Evolutionary conservation across 2,888 invertebrate genomes (phyloP), one percentile per base, ranked within the genome.

Genomic region (Uloborus plumipes): DNA sequence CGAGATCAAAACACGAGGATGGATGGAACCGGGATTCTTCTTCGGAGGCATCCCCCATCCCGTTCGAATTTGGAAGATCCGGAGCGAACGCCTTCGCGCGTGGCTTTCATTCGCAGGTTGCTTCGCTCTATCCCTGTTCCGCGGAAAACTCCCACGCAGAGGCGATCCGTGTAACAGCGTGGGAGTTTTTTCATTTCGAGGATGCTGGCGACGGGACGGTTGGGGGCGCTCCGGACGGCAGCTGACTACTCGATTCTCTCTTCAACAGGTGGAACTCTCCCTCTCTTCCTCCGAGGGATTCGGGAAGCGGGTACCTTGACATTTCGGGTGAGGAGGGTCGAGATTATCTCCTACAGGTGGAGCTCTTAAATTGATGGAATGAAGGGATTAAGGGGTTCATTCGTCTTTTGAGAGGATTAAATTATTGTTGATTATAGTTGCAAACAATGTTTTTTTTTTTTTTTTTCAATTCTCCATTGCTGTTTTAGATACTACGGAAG

Each of bases 141-240:
- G 69, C 62, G 62, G 51, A 49, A 26, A 26, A n/a, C 64, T 69
- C 55, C 69, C 58, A 58, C 69, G 55, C 39, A 58, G 69, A 39
- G n/a, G n/a, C 47, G 64, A 49, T 49, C 64, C 64, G 47, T 47
- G 20, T 16, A n/a, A 69, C 61, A 49, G 77, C 77, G 77, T 77
- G 70, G 77, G 77, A 77, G 77, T 77, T 62, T 49, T 26, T 58
- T n/a, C 31, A 26, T 58, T 18, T 18, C 9, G 62, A 18, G 20
- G 64, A 64, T 64, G 47, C 64, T n/a, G 18, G 39, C 9, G 39
- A 39, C 50, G 31, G 69, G 47, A 18, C 58, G 49, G 31, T 62
- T 76, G 79, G 61, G 79, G 79, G 79, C 79, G 79, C 79, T 73
- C 18, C 39, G 53, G 64, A 71, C 15, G 64, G 22, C 31, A 11